Base-by-base conservation (phyloP, 2,113 vertebrate genomes). In the Puma concolor region DNA sequence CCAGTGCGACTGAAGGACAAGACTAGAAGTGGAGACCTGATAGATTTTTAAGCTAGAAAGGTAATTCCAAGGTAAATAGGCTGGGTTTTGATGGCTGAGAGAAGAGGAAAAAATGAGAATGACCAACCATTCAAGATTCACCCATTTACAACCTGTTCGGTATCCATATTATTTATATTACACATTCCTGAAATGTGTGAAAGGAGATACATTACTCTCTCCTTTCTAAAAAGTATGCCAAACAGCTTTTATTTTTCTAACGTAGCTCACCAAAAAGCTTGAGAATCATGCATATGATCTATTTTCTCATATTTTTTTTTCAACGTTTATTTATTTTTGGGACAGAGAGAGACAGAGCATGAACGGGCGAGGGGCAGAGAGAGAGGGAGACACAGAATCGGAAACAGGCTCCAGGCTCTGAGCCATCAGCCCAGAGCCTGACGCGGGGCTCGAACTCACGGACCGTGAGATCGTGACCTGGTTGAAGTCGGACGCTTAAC, bases 21-120 rank as follows among this genome's bases (percentile, higher is more conserved):
- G 76, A 71, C 27, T 87, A 29, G 23, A 81, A 64, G 10, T 84
- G 77, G 76, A 80, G 11, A 94, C 10, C 19, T 21, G n/a, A 48
- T 82, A 69, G 41, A 71, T 63, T 71, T 93, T 77, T 84, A 92
- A 88, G 60, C 41, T 54, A 96, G 50, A 79, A 77, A 64, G 71
- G 12, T 48, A 94, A 54, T 91, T 88, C 10, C 0, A 3, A 83
- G 38, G 69, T 76, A 91, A 16, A 67, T 8, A 60, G 52, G 17
- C 23, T 71, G 29, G 33, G 5, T 83, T 88, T 80, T 91, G 19
- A 86, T 25, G 36, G 80, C 50, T 69, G 71, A 92, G 63, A 85
- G 63, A 71, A 90, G 36, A 86, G 54, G 63, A 91, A 19, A 23
- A 91, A 66, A 66, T n/a, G 12, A 80, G 33, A 44, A 38, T 64